These are phyloP conservation scores for Macquaria australasica DNA, from an alignment of 2,113 vertebrate genomes.

Conservation along the genomic window DNA sequence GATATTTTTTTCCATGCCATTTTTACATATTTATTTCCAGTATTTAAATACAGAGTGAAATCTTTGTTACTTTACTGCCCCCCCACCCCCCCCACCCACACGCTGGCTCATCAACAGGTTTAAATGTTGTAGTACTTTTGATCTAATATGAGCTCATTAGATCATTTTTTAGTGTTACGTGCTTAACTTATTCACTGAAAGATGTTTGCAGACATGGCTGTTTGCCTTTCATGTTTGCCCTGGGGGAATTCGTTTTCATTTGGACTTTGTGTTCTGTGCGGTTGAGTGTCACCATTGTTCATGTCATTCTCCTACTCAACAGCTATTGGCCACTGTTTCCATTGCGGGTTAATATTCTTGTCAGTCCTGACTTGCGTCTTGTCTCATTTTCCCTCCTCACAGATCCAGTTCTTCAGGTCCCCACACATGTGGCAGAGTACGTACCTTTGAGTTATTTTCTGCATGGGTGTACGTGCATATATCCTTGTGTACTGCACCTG, in stretches of 20 bases:
- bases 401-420: constrained; percentile 99
- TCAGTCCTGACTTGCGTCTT: constrained; percentile 52
- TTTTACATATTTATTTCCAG: background rate
- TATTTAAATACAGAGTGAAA: background rate
- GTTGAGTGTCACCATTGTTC: constrained; percentile 36
- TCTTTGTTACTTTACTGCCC: background rate
- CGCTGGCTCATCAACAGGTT: background rate
- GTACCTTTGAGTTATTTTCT: constrained; percentile 73
- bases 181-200: background rate
- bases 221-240: constrained; percentile 46
- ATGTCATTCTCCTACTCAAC: constrained; percentile 30
- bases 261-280: constrained; percentile 50
- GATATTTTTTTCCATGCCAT: background rate
- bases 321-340: constrained; percentile 1
- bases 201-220: constrained; percentile 31
- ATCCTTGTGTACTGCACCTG: background rate
- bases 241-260: background rate
- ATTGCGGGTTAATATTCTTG: constrained; percentile 46
- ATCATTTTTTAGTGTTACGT: background rate
- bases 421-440: constrained; percentile 96
- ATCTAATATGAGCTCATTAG: background rate
- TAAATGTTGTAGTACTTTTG: background rate
- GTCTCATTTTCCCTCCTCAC: constrained; percentile 70
- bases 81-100: too few relatives aligned
- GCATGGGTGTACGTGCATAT: background rate